These are phyloP conservation scores for Torymus auratus DNA, from an alignment of 2,888 invertebrate genomes.

Conservation along the genomic window DNA sequence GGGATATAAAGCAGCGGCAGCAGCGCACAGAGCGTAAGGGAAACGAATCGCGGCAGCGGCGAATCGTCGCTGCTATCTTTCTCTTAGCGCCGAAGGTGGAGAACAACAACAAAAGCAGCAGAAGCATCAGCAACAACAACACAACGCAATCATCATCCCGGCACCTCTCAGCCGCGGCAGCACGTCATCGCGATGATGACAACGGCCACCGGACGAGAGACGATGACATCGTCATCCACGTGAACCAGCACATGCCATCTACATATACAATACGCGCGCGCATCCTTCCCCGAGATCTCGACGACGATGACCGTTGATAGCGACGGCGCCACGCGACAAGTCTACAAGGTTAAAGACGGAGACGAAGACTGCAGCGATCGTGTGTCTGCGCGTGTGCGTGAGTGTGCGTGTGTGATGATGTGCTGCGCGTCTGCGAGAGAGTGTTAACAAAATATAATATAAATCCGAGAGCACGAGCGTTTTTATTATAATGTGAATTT, in stretches of 20 bases:
- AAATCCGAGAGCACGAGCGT: conserved; percentile 6
- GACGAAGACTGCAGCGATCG: background rate
- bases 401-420: conserved; percentile 1
- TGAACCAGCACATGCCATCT: too few species aligned
- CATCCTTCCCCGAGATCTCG: conserved; percentile 3
- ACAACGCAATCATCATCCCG: too few species aligned
- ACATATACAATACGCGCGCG: background rate
- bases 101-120: background rate
- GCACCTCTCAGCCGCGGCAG: too few species aligned
- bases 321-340: background rate
- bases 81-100: background rate
- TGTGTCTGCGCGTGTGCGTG: conserved; percentile 8
- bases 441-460: too few species aligned
- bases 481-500: conserved; percentile 33
- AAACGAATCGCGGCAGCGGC: too few species aligned
- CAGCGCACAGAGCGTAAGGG: too few species aligned
- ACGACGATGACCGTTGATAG: conserved; percentile 2
- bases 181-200: too few species aligned
- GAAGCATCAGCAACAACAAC: background rate
- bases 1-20: too few species aligned
- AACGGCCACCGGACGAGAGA: background rate
- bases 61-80: too few species aligned
- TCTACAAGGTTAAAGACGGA: conserved; percentile 1
- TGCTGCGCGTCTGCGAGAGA: background rate
- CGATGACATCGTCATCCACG: background rate